Percentiles rank a stretch among this genome's conserved stretches.
phyloP scores from a whole-genome alignment of 1,140 invertebrate species.

The Branchinecta lindahli region DNA sequence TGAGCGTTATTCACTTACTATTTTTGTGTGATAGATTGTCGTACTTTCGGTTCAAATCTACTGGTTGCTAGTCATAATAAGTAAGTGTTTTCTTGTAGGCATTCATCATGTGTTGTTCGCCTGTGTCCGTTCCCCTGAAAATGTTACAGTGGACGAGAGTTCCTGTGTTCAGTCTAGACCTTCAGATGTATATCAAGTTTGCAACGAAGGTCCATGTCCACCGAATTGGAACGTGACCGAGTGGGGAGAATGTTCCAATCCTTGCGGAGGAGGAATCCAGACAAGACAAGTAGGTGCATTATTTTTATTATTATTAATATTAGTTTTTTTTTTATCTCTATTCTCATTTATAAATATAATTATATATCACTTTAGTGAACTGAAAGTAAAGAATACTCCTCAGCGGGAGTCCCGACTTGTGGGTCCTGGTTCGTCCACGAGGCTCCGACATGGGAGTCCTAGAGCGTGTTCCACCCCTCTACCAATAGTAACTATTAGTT shows the following conservation, averaged over 20 bases:
- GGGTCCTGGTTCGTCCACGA: too few species aligned
- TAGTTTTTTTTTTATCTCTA: background rate
- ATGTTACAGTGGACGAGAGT: background rate
- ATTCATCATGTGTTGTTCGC: background rate
- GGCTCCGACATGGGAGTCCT: too few species aligned
- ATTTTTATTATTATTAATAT: too few species aligned
- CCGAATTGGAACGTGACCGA: conserved; percentile 64
- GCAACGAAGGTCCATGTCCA: conserved; percentile 31
- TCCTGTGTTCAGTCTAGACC: background rate
- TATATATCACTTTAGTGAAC: too few species aligned
- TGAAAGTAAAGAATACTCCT: too few species aligned
- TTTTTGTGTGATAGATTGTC: too few species aligned
- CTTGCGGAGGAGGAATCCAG: conserved; percentile 80
- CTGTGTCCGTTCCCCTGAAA: background rate
- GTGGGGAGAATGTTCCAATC: conserved; percentile 59
- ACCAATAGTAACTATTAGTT: too few species aligned
- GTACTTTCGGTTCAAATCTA: too few species aligned
- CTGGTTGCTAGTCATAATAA: too few species aligned
- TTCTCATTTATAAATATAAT: background rate
- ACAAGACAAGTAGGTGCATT: conserved; percentile 46
- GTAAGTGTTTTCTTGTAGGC: background rate
- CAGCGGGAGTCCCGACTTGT: too few species aligned
- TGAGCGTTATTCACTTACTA: too few species aligned
- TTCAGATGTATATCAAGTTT: background rate
- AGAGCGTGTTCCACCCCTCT: too few species aligned